Conservation (phyloP, 2,113 vertebrate species). For the Chiloscyllium plagiosum region DNA sequence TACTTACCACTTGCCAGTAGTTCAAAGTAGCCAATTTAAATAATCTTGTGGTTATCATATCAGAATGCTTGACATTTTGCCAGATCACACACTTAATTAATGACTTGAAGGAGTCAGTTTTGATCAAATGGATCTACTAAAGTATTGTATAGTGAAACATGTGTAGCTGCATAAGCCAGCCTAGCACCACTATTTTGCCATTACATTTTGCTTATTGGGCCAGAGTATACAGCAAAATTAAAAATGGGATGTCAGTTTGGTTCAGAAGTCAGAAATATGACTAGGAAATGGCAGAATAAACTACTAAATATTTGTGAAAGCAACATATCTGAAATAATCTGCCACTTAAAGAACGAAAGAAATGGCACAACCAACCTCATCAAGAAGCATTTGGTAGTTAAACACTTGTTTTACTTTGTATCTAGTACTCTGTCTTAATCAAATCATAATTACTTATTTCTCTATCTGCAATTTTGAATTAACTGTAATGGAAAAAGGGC, state of each 20-base stretch:
- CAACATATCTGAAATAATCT: not conserved
- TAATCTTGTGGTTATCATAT: not conserved
- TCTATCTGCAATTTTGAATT: not conserved
- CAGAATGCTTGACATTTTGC: not conserved
- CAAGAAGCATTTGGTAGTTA: not conserved
- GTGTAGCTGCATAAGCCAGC: no score
- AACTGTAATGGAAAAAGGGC: not conserved
- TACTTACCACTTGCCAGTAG: not conserved
- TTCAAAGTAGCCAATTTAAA: not conserved
- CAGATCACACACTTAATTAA: not conserved
- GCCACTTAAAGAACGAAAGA: not conserved
- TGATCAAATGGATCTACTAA: not conserved
- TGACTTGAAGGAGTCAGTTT: not conserved
- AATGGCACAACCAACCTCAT: not conserved
- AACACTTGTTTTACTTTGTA: not conserved
- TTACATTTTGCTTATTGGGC: not conserved
- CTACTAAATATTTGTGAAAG: not conserved
- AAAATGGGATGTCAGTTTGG: not conserved
- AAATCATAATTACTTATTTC: not conserved
- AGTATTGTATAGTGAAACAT: not conserved
- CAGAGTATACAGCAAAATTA: not conserved
- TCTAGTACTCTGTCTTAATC: not conserved
- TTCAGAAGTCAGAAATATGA: not conserved
- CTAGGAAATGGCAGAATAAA: not conserved
- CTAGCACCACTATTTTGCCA: not conserved